These are phyloP conservation scores for Rhinopomastus cyanomelas DNA, from an alignment of 2,113 vertebrate species.

Conservation along the genomic window DNA sequence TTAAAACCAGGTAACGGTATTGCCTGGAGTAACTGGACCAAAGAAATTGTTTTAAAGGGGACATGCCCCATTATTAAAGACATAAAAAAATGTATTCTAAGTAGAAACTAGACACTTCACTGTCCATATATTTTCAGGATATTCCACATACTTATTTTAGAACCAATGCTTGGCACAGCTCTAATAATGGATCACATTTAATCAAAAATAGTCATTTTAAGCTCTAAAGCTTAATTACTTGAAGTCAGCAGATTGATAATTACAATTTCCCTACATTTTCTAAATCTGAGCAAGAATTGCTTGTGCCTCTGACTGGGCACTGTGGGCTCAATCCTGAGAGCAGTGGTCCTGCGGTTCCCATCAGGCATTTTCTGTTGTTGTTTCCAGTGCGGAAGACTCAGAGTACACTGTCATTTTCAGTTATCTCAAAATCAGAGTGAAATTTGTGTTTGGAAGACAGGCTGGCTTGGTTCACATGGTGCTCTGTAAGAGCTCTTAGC, in stretches of 20 bases:
- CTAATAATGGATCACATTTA: not conserved
- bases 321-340: rapidly evolving
- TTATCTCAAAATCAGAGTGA: not conserved
- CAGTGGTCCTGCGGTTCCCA: not conserved
- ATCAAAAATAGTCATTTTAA: not conserved
- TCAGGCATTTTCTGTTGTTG: not conserved
- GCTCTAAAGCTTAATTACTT: not conserved
- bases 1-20: no score
- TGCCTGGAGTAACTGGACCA: no score
- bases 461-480: not conserved
- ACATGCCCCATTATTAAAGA: no score
- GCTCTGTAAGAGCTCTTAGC: not conserved
- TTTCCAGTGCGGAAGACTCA: not conserved
- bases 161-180: not conserved
- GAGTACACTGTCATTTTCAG: not conserved
- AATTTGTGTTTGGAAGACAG: not conserved
- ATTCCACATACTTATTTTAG: not conserved
- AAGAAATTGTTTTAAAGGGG: no score
- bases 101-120: no score
- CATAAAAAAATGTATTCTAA: no score
- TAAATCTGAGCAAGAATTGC: not conserved
- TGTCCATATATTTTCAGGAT: not conserved
- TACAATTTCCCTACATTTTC: not conserved
- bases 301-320: not conserved
- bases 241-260: not conserved